Base-by-base conservation (phyloP, 2,888 invertebrate species). In the Anaspis maculata region DNA sequence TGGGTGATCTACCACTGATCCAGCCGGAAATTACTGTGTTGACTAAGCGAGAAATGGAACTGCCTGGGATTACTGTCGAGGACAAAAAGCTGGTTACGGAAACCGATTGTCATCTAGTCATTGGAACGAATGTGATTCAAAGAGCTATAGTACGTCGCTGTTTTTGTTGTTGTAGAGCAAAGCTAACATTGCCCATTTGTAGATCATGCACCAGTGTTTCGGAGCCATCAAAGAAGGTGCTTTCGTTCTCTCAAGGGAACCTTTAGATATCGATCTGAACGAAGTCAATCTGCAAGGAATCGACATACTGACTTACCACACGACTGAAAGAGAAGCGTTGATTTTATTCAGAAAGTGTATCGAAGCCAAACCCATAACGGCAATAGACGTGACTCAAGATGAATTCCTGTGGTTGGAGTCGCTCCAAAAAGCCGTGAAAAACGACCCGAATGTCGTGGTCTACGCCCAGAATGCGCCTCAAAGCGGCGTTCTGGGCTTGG, bases 401-500 rank as follows among this genome's bases (percentile, higher is more conserved):
- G 54, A 54, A 1, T 75, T 67, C 44, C 46, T 62, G 0, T 78
- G 78, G 78, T 56, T 78, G 11, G 66, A 72, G 25, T 63, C 66
- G 49, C 32, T 68, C 5, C 59, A 68, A 49, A 48, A 51, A 10
- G 49, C 48, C 1, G 13, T 60, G 1, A 57, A 57, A 39, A 44
- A 42, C 9, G n/a, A n/a, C n/a, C 2, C 10, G 1, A 9, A 9
- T 19, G 23, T 22, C 11, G 66, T 84, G 1, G 57, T 92, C 1
- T 75, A n/a, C n/a, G n/a, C n/a, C n/a, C n/a, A n/a, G n/a, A n/a
- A n/a, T n/a, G n/a, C n/a, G n/a, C n/a, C n/a, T 2, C 66, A 77
- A 5, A 86, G 74, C 56, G 97, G 97, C n/a, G 69, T 94, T 1
- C 59, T 83, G 51, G 97, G 96, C 13, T 63, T 84, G 34, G 69